Conservation (phyloP, 2,113 vertebrate species). For the Megaptera novaeangliae region DNA sequence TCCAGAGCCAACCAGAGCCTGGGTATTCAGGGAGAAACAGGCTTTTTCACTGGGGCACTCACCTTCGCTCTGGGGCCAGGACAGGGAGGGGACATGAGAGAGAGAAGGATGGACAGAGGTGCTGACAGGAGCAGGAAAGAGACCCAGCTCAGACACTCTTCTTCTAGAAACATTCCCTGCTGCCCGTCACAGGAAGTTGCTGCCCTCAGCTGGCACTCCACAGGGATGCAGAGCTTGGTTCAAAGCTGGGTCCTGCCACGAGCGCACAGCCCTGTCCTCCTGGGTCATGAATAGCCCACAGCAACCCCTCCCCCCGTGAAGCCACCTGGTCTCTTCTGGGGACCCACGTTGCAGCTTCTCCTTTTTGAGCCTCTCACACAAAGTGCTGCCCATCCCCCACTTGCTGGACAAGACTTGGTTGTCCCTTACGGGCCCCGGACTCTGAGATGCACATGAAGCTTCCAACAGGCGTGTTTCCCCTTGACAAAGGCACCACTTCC, state of each 20-base stretch:
- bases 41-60: neutral
- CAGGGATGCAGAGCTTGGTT: neutral
- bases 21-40: neutral
- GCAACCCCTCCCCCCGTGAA: neutral
- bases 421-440: neutral
- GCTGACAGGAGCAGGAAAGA: neutral
- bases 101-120: neutral
- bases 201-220: neutral
- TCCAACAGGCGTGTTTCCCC: neutral
- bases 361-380: neutral
- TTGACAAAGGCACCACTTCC: neutral
- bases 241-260: neutral
- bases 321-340: neutral
- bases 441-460: neutral
- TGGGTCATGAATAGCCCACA: neutral
- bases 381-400: neutral
- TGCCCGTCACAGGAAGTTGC: neutral
- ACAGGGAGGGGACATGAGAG: neutral
- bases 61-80: neutral
- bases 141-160: neutral
- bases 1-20: neutral
- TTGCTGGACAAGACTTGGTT: neutral
- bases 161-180: neutral
- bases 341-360: rapidly evolving
- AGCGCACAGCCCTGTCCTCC: neutral